These are phyloP conservation scores for Ornithoptera alexandrae DNA, from an alignment of 2,888 invertebrate species.

Conservation along the genomic window DNA sequence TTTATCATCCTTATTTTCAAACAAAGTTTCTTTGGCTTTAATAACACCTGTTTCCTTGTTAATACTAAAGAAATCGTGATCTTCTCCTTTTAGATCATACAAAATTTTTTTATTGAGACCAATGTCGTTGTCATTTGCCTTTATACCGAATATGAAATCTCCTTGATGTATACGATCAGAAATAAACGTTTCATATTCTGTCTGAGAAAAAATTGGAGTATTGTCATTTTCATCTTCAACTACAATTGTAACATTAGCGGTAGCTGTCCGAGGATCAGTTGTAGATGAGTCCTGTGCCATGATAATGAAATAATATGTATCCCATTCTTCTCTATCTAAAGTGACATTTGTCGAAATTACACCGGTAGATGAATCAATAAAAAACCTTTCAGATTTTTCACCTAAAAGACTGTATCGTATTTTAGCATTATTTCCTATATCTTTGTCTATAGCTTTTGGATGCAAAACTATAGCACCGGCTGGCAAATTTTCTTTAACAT, in stretches of 20 bases:
- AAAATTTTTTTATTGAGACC: constrained; percentile 89
- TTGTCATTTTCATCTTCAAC: constrained; percentile 93
- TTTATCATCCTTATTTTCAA: constrained; percentile 71
- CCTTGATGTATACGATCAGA: constrained; percentile 89
- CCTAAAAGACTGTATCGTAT: constrained; percentile 92
- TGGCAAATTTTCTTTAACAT: constrained; percentile 90
- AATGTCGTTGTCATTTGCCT: constrained; percentile 90
- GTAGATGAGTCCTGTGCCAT: constrained; percentile 94
- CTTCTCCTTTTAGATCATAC: constrained; percentile 88
- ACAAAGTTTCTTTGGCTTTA: constrained; percentile 86
- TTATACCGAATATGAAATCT: constrained; percentile 94
- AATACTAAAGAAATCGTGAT: constrained; percentile 88
- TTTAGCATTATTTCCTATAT: constrained; percentile 91
- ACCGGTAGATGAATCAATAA: constrained; percentile 88
- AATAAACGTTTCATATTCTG: constrained; percentile 88
- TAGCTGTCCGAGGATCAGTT: constrained; percentile 90
- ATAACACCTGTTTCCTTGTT: constrained; percentile 92
- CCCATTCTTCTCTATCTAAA: constrained; percentile 89
- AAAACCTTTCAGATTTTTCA: constrained; percentile 89
- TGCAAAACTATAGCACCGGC: constrained; percentile 87
- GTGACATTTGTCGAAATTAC: constrained; percentile 85
- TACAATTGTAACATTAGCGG: constrained; percentile 89
- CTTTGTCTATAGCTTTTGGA: constrained; percentile 89
- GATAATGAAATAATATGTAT: constrained; percentile 88
- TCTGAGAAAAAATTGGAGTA: constrained; percentile 86